Percentiles rank a stretch among this genome's conserved stretches.
Conservation (phyloP, 1,140 invertebrate species). For the Mycetomoellerius zeteki region DNA sequence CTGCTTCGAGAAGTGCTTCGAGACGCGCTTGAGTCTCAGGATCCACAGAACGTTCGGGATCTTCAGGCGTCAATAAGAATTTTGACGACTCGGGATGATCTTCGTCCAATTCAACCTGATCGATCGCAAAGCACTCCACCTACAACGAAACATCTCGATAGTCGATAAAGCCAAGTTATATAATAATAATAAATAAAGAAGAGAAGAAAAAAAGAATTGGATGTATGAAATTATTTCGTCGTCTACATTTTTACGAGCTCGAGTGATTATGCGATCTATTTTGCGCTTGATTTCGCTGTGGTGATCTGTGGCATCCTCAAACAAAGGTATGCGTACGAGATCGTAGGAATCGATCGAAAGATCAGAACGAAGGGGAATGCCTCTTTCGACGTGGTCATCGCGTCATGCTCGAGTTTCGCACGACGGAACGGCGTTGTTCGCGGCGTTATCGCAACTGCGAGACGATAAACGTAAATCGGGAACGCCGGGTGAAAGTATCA, state of each 20-base stretch:
- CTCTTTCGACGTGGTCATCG: neutral
- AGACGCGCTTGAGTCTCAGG: slow-evolving; percentile 95
- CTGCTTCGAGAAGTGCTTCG: slow-evolving; percentile 95
- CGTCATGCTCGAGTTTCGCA: neutral
- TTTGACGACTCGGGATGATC: slow-evolving; percentile 92
- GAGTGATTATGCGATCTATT: too few species aligned
- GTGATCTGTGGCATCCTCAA: too few species aligned
- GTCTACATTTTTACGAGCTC: too few species aligned
- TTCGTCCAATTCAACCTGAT: slow-evolving; percentile 90
- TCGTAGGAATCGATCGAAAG: neutral
- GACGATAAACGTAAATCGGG: slow-evolving; percentile 69
- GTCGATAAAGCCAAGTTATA: neutral
- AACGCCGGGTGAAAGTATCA: slow-evolving; percentile 74
- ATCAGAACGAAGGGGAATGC: neutral
- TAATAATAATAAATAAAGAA: neutral
- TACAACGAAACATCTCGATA: slow-evolving; percentile 82
- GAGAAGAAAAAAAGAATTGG: neutral
- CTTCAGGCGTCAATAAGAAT: slow-evolving; percentile 92
- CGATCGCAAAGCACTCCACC: slow-evolving; percentile 91
- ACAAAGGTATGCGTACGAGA: neutral
- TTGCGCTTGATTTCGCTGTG: too few species aligned
- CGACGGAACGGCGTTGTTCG: too few species aligned
- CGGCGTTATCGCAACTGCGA: slow-evolving; percentile 27
- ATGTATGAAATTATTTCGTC: too few species aligned
- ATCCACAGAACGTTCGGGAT: slow-evolving; percentile 93